Evolutionary conservation across 2,113 vertebrate species (phyloP).

Genomic region (Pedetes capensis): DNA sequence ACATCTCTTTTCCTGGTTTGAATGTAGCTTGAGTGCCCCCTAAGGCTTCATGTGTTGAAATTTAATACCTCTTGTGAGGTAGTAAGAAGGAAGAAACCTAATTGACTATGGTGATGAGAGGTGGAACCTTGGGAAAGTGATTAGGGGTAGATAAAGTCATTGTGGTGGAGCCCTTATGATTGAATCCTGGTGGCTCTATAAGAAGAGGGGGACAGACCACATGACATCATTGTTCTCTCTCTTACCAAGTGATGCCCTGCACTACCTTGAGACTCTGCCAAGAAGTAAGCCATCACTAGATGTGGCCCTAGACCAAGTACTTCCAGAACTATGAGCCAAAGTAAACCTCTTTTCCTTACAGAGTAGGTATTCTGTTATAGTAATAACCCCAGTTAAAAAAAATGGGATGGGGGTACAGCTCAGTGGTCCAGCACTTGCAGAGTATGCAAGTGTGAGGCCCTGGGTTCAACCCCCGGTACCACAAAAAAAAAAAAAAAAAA

Average conservation of each 20-base stretch:
- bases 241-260: too few species aligned
- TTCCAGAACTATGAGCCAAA: neutral
- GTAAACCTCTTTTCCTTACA: neutral
- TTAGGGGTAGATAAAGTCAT: neutral
- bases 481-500: too few species aligned
- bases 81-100: neutral
- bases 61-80: neutral
- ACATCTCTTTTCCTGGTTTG: neutral
- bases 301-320: neutral
- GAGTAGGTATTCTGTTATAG: neutral
- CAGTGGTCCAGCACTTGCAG: too few species aligned
- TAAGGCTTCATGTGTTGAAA: neutral
- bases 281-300: neutral
- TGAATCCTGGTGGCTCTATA: neutral
- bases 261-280: neutral
- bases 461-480: too few species aligned
- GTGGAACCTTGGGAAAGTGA: neutral
- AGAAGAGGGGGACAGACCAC: neutral
- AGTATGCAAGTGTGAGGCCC: too few species aligned
- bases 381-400: too few species aligned
- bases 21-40: neutral
- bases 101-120: neutral
- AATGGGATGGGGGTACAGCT: too few species aligned
- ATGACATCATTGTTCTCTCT: neutral
- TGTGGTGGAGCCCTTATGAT: neutral